Conservation (phyloP, 1,140 invertebrate genomes). For the Latrodectus geometricus region DNA sequence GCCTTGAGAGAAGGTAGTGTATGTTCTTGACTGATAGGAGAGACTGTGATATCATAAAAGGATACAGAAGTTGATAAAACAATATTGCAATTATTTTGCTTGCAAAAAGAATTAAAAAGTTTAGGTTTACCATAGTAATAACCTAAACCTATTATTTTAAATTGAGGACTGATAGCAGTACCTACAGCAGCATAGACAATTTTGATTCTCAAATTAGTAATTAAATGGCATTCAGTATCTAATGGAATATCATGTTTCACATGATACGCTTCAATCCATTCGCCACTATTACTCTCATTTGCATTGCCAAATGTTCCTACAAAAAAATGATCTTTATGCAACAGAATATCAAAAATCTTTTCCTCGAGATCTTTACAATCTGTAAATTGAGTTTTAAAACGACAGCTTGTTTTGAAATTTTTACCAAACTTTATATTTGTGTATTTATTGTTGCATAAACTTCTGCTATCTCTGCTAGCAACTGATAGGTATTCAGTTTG, state of each 20-base stretch:
- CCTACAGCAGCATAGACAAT: constrained; percentile 71
- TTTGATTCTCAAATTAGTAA: constrained; percentile 71
- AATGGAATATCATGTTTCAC: not conserved
- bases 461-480: not conserved
- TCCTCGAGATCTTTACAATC: constrained; percentile 18
- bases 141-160: constrained; percentile 72
- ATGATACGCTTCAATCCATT: constrained; percentile 73
- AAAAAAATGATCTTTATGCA: constrained; percentile 63
- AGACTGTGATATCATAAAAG: constrained; percentile 75
- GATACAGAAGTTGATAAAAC: constrained; percentile 69
- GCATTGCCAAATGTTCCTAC: constrained; percentile 76
- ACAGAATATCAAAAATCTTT: not conserved
- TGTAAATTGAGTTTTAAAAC: not conserved
- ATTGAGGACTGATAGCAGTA: constrained; percentile 69
- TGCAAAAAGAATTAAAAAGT: constrained; percentile 1
- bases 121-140: constrained; percentile 64
- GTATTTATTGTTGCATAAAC: not conserved
- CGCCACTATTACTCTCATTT: constrained; percentile 68
- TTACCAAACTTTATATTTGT: constrained; percentile 39
- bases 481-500: constrained; percentile 15
- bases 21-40: constrained; percentile 72
- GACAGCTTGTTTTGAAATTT: constrained; percentile 31
- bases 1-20: constrained; percentile 75
- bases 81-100: not conserved
- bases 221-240: constrained; percentile 67